phyloP scores from a whole-genome alignment of 2,888 invertebrate species.

The Pandemis corylana region DNA sequence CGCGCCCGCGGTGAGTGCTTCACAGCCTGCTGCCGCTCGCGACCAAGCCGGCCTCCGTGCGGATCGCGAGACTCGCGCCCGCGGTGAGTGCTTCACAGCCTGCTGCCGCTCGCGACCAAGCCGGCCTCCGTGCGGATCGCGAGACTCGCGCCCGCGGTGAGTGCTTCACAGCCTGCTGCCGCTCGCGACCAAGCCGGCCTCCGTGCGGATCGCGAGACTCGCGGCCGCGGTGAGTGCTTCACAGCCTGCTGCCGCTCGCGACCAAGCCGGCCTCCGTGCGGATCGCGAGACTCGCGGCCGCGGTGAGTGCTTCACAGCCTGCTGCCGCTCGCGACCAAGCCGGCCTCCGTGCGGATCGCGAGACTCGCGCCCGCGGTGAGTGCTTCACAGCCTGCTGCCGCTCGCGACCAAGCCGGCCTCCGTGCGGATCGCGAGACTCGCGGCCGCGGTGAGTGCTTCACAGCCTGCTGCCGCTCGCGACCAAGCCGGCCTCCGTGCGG shows the following conservation, averaged over 20 bases:
- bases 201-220: conserved; percentile 60
- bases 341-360: conserved; percentile 64
- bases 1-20: background rate
- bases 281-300: conserved; percentile 2
- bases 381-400: conserved; percentile 75
- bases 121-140: conserved; percentile 78
- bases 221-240: conserved; percentile 61
- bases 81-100: conserved; percentile 72
- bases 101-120: no score
- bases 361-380: conserved; percentile 58
- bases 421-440: conserved; percentile 69
- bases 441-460: conserved; percentile 70
- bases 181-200: no score
- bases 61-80: conserved; percentile 58
- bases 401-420: no score
- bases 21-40: no score
- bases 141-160: background rate
- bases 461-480: no score
- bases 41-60: no score
- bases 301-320: background rate
- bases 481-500: conserved; percentile 73
- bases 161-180: no score
- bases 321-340: no score
- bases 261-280: background rate
- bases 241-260: no score